phyloP scores from a whole-genome alignment of 1,140 invertebrate genomes.

The Dufourea novaeangliae region DNA sequence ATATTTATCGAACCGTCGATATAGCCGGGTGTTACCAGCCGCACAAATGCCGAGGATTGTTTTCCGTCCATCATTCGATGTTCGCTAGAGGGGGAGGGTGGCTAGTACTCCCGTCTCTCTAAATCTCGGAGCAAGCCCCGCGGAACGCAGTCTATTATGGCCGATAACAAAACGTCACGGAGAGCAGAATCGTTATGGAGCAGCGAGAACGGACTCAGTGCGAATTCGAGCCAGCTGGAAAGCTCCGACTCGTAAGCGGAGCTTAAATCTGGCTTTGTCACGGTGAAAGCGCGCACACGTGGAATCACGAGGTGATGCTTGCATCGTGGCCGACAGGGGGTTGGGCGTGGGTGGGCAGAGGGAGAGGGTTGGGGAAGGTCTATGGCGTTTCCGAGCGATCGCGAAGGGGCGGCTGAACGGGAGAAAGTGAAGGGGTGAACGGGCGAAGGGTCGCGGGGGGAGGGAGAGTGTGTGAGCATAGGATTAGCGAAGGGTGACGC shows the following conservation, averaged over 20 bases:
- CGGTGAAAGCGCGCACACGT: conserved; percentile 64
- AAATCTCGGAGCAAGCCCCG: conserved; percentile 16
- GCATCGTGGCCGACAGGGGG: conserved; percentile 6
- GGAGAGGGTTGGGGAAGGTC: conserved; percentile 6
- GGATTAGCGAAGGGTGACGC: background rate
- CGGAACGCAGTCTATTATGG: conserved; percentile 41
- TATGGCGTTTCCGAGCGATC: conserved; percentile 16
- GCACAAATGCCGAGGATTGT: too few relatives aligned
- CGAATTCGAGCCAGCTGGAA: conserved; percentile 58
- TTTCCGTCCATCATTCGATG: too few relatives aligned
- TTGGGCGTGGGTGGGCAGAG: background rate
- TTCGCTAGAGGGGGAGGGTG: too few relatives aligned
- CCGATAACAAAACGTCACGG: conserved; percentile 43
- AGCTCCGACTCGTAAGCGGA: conserved; percentile 70
- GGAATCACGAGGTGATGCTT: conserved; percentile 59
- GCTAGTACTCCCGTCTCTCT: too few relatives aligned
- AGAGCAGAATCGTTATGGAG: conserved; percentile 33
- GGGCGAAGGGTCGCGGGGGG: background rate
- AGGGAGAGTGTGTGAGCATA: background rate
- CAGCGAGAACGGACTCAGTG: background rate
- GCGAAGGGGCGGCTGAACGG: background rate
- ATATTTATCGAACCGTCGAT: too few relatives aligned
- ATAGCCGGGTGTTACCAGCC: too few relatives aligned
- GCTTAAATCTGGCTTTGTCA: conserved; percentile 76
- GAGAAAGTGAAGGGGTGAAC: background rate